Evolutionary conservation across 2,888 invertebrate species (phyloP).

Genomic region (Eucera pruinosa): DNA sequence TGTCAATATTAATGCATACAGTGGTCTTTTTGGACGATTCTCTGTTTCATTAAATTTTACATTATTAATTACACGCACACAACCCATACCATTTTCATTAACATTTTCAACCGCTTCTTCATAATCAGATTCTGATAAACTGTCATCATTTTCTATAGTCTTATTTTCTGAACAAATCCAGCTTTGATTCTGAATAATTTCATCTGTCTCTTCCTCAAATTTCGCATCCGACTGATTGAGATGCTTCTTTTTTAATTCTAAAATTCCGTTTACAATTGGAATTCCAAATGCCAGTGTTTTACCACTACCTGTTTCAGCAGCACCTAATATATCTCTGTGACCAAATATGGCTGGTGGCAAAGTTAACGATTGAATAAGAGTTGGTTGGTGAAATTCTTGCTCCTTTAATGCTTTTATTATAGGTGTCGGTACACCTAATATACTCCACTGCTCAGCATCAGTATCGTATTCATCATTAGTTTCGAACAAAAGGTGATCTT

Average conservation of each 20-base stretch:
- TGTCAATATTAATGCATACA: slow-evolving; percentile 95
- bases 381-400: slow-evolving; percentile 92
- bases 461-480: slow-evolving; percentile 62
- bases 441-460: slow-evolving; percentile 88
- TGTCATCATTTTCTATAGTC: slow-evolving; percentile 17
- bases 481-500: slow-evolving; percentile 8
- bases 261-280: slow-evolving; percentile 94
- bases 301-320: slow-evolving; percentile 99
- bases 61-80: slow-evolving; percentile 87
- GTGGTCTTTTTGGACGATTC: slow-evolving; percentile 84
- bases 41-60: slow-evolving; percentile 81
- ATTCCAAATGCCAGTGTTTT: slow-evolving; percentile 99
- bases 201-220: neutral
- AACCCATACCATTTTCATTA: slow-evolving; percentile 84
- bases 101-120: slow-evolving; percentile 75
- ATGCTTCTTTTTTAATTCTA: slow-evolving; percentile 87
- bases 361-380: slow-evolving; percentile 93
- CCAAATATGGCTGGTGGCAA: slow-evolving; percentile 94
- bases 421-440: slow-evolving; percentile 88
- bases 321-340: slow-evolving; percentile 96
- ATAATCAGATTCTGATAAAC: slow-evolving; percentile 80
- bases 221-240: slow-evolving; percentile 43
- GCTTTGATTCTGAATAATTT: slow-evolving; percentile 70
- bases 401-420: slow-evolving; percentile 91
- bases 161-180: slow-evolving; percentile 49